phyloP scores from a whole-genome alignment of 2,797 vertebrate species.

The Labroides dimidiatus region DNA sequence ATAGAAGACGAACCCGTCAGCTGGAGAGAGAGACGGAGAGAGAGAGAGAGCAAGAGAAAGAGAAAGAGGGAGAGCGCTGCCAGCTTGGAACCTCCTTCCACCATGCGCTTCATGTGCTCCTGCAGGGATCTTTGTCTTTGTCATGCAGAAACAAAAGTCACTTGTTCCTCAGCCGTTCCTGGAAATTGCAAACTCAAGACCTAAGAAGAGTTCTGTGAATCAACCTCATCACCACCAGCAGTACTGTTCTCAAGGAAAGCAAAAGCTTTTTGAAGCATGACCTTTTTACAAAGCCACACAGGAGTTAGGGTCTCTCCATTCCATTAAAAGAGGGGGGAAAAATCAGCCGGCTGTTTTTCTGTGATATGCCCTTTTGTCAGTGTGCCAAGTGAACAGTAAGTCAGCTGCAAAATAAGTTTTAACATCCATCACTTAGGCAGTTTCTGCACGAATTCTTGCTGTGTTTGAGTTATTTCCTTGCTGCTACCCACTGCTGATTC shows the following conservation, averaged over 20 bases:
- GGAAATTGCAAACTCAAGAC: conserved; percentile 7
- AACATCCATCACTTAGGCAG: background rate
- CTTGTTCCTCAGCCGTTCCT: conserved; percentile 4
- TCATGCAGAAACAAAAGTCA: conserved; percentile 8
- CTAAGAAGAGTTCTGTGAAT: conserved; percentile 16
- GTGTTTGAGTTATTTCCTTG: background rate
- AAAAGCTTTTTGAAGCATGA: conserved; percentile 12
- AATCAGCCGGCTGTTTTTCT: conserved; percentile 3
- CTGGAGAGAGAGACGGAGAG: background rate
- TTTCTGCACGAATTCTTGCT: background rate
- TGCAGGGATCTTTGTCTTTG: conserved; percentile 4
- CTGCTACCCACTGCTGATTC: background rate
- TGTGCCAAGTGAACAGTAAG: background rate
- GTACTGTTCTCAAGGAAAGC: conserved; percentile 18
- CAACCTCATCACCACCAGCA: conserved; percentile 1
- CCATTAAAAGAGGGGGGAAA: background rate
- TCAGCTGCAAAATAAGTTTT: background rate
- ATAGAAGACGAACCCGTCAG: background rate
- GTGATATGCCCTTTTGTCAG: conserved; percentile 1
- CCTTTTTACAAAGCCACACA: conserved; percentile 13
- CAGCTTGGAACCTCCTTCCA: conserved; percentile 6
- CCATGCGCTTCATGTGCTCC: background rate
- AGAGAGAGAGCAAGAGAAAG: no score
- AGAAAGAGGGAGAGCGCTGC: background rate
- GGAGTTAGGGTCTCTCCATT: background rate